A percentile compares a stretch with the other conserved stretches of the same genome.
Evolutionary conservation across 2,113 vertebrate genomes (phyloP).

Genomic region (Scophthalmus maximus): DNA sequence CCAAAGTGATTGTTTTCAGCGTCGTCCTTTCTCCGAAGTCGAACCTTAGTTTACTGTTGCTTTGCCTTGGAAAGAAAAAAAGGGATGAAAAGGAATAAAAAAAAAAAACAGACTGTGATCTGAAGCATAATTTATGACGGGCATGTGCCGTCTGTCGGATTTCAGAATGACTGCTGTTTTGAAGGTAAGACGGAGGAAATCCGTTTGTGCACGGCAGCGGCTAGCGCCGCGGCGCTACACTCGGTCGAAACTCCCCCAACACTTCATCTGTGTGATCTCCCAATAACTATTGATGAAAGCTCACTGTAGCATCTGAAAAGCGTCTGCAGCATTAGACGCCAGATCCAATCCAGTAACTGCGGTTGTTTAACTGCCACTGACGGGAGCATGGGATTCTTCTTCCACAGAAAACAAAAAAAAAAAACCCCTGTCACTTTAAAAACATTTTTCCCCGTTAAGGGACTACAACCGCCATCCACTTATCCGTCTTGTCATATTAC

Average conservation of each 20-base stretch:
- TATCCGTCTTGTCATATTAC: conserved; percentile 66
- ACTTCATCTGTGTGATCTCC: background rate
- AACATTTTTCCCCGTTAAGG: conserved; percentile 29
- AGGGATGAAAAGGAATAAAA: background rate
- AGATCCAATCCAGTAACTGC: background rate
- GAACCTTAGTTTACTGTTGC: too few relatives aligned
- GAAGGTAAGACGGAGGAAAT: background rate
- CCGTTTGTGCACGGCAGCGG: background rate
- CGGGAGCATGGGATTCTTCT: conserved; percentile 10
- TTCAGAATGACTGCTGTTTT: background rate
- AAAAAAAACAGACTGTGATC: background rate
- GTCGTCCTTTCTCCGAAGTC: background rate
- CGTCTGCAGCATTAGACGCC: background rate
- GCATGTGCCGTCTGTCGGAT: background rate
- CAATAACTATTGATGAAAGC: conserved; percentile 1
- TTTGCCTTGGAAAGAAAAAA: too few relatives aligned
- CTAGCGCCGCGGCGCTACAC: background rate
- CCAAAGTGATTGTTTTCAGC: background rate
- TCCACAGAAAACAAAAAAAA: too few relatives aligned
- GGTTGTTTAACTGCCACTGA: background rate
- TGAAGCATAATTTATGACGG: background rate
- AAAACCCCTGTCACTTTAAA: conserved; percentile 37
- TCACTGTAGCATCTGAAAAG: background rate
- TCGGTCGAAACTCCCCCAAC: background rate
- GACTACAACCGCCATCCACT: conserved; percentile 36